Percentiles rank a stretch among this genome's conserved stretches.
Evolutionary conservation across 1,140 invertebrate genomes (phyloP).

Genomic region (Euura lappo): DNA sequence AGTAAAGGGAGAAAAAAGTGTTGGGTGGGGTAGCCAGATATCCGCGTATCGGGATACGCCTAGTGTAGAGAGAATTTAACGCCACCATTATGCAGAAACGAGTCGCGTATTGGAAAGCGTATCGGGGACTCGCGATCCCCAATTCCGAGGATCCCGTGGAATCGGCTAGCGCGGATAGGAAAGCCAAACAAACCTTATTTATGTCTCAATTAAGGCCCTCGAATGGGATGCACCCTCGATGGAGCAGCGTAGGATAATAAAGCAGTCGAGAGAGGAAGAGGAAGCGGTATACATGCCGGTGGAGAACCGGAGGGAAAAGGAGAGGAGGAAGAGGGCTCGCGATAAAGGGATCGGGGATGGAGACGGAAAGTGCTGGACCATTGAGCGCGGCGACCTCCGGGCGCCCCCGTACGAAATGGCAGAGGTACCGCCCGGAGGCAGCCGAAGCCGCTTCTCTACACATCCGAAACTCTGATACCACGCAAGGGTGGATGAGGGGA

Average conservation of each 20-base stretch:
- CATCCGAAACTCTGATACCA: slow-evolving; percentile 54
- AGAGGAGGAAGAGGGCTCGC: slow-evolving; percentile 27
- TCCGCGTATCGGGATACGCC: background rate
- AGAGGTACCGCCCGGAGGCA: slow-evolving; percentile 31
- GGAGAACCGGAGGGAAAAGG: background rate
- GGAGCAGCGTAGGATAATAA: slow-evolving; percentile 60
- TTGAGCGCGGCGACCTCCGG: slow-evolving; percentile 59
- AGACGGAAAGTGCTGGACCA: slow-evolving; percentile 54
- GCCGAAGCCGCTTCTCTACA: slow-evolving; percentile 37
- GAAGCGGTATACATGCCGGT: slow-evolving; percentile 20
- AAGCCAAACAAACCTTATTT: slow-evolving; percentile 64
- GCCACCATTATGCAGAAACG: slow-evolving; percentile 59
- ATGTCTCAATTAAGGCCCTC: slow-evolving; percentile 62
- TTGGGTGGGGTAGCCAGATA: background rate
- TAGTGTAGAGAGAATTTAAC: slow-evolving; percentile 47
- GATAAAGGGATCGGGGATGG: slow-evolving; percentile 44
- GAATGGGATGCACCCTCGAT: slow-evolving; percentile 62
- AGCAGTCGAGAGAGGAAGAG: slow-evolving; percentile 43
- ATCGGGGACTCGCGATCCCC: slow-evolving; percentile 59
- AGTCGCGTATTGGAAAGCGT: slow-evolving; percentile 37
- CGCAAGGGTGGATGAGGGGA: slow-evolving; percentile 27
- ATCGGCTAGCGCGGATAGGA: slow-evolving; percentile 46
- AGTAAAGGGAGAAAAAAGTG: no score
- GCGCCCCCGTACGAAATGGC: slow-evolving; percentile 36
- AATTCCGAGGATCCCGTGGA: slow-evolving; percentile 56